Evolutionary conservation across 1,140 invertebrate species (phyloP).

Genomic region (Carcinoscorpius rotundicauda): DNA sequence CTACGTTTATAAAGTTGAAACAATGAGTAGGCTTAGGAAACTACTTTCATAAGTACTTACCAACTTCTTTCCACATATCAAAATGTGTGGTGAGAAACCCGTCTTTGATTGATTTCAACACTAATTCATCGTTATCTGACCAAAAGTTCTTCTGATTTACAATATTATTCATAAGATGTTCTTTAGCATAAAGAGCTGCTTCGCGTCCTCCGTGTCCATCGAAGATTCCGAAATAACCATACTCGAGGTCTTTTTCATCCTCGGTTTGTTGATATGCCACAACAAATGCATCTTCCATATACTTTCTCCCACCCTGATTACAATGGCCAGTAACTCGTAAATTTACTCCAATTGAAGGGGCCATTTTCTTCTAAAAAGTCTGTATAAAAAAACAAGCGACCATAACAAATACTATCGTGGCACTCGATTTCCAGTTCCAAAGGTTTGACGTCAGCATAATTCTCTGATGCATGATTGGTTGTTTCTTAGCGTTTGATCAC

Average conservation of each 20-base stretch:
- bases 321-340: conserved; percentile 86
- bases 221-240: conserved; percentile 42
- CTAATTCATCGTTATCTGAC: conserved; percentile 85
- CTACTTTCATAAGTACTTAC: conserved; percentile 41
- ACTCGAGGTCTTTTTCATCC: conserved; percentile 46
- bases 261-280: conserved; percentile 86
- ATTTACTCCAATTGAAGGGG: conserved; percentile 74
- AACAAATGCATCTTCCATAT: conserved; percentile 97
- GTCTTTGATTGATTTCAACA: conserved; percentile 70
- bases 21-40: too few species aligned
- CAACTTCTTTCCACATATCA: conserved; percentile 91
- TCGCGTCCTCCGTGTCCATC: conserved; percentile 43
- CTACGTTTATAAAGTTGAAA: too few species aligned
- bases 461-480: too few species aligned
- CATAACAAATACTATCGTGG: too few species aligned
- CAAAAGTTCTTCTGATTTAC: conserved; percentile 85
- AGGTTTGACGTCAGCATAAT: too few species aligned
- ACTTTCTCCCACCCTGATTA: conserved; percentile 90
- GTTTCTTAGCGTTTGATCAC: too few species aligned
- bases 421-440: too few species aligned
- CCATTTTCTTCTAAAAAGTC: conserved; percentile 37
- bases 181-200: conserved; percentile 57
- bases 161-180: conserved; percentile 88
- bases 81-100: conserved; percentile 87
- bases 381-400: too few species aligned